A percentile compares a stretch with the other conserved stretches of the same genome.
phyloP scores from a whole-genome alignment of 2,888 invertebrate species.

The Nipponacmea schrenckii region DNA sequence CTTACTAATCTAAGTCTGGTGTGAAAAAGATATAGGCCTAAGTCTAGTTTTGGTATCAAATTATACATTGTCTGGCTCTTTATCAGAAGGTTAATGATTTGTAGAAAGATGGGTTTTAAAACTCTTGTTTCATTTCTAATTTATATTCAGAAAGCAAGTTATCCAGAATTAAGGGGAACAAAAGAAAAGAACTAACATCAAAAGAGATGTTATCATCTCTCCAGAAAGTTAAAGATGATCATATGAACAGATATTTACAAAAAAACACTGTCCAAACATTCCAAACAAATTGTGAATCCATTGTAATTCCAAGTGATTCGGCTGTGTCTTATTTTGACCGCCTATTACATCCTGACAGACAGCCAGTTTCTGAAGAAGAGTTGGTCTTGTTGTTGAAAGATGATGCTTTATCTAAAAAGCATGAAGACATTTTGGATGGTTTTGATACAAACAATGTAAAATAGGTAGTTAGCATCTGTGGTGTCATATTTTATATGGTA shows the following conservation, averaged over 20 bases:
- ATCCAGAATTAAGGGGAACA: neutral
- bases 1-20: no score
- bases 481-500: no score
- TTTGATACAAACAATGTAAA: no score
- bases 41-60: no score
- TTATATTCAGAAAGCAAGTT: neutral
- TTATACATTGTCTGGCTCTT: no score
- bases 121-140: neutral
- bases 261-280: neutral
- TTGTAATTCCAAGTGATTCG: neutral
- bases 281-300: neutral
- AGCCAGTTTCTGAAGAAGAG: neutral
- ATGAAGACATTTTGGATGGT: neutral
- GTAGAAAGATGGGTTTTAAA: no score
- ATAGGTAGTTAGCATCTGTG: no score
- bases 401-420: neutral
- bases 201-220: neutral
- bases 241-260: constrained; percentile 1
- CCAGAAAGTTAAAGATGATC: neutral
- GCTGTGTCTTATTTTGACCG: constrained; percentile 1
- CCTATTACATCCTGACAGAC: neutral
- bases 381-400: neutral
- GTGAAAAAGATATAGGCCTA: no score
- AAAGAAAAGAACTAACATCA: neutral
- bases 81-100: no score